These are phyloP conservation scores for Pristis pectinata DNA, from an alignment of 2,797 vertebrate genomes.

Conservation along the genomic window DNA sequence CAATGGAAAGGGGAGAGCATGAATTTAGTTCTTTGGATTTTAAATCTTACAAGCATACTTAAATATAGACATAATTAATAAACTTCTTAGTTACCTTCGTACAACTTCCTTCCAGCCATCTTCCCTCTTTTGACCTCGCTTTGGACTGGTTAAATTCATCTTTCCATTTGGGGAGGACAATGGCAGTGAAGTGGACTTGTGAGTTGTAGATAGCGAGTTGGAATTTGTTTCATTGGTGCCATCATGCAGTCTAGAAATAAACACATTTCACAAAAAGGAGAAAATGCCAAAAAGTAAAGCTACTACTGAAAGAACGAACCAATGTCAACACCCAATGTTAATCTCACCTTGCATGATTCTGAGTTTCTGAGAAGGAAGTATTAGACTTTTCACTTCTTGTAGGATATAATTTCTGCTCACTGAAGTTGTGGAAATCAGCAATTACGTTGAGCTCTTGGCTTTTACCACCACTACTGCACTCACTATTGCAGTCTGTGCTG, in stretches of 20 bases:
- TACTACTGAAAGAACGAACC: neutral
- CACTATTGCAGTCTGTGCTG: conserved; percentile 92
- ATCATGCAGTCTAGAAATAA: conserved; percentile 13
- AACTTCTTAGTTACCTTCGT: conserved; percentile 66
- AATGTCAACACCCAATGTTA: neutral
- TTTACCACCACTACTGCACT: conserved; percentile 86
- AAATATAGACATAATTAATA: neutral
- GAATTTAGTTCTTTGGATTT: neutral
- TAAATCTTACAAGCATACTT: neutral
- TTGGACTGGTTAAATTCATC: conserved; percentile 91
- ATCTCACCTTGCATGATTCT: conserved; percentile 66
- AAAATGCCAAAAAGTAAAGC: neutral
- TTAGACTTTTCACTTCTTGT: conserved; percentile 77
- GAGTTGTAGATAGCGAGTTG: conserved; percentile 71
- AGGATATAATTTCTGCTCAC: conserved; percentile 71
- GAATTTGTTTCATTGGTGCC: conserved; percentile 60
- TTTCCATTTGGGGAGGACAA: conserved; percentile 85
- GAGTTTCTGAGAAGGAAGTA: conserved; percentile 78
- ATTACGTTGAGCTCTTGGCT: conserved; percentile 82
- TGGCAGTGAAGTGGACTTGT: conserved; percentile 83
- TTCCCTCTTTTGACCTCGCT: conserved; percentile 94
- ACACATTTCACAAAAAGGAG: neutral
- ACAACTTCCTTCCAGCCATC: conserved; percentile 99
- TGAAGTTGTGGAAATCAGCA: conserved; percentile 75
- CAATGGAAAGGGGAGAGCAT: neutral